These are phyloP conservation scores for Brachypalpus laphriformis DNA, from an alignment of 2,888 invertebrate species.

Conservation along the genomic window DNA sequence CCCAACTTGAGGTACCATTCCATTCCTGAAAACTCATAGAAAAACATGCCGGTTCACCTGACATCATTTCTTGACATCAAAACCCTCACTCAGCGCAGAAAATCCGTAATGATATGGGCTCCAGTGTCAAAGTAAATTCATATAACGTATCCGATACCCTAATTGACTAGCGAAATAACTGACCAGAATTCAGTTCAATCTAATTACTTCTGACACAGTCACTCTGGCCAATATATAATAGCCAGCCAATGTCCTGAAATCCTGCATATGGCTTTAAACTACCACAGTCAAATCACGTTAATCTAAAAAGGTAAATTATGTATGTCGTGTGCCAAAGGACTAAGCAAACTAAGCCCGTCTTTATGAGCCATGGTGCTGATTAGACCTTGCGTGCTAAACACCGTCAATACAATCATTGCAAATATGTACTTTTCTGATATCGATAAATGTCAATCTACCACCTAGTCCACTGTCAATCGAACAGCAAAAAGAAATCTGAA, in stretches of 20 bases:
- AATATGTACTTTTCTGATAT: slow-evolving; percentile 27
- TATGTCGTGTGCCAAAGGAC: background rate
- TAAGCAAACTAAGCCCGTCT: background rate
- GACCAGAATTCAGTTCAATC: background rate
- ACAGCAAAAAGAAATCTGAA: slow-evolving; percentile 20
- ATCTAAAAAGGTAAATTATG: slow-evolving; percentile 26
- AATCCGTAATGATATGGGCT: no score
- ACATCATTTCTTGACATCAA: no score
- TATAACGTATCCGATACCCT: no score
- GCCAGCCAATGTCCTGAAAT: slow-evolving; percentile 4
- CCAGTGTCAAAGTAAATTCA: no score
- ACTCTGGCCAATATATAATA: background rate
- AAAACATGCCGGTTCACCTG: no score
- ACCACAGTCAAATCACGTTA: background rate
- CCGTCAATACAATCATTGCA: slow-evolving; percentile 19
- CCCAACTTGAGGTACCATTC: no score
- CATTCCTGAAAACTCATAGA: no score
- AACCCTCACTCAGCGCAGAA: no score
- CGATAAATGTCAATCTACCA: slow-evolving; percentile 16
- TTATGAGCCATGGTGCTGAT: background rate
- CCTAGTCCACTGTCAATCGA: slow-evolving; percentile 23
- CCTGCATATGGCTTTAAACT: background rate
- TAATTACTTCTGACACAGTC: background rate
- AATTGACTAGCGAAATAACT: no score
- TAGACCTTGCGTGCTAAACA: slow-evolving; percentile 29